Percentiles rank a stretch among this genome's conserved stretches.
Conservation (phyloP, 2,113 vertebrate genomes). For the Takifugu flavidus region DNA sequence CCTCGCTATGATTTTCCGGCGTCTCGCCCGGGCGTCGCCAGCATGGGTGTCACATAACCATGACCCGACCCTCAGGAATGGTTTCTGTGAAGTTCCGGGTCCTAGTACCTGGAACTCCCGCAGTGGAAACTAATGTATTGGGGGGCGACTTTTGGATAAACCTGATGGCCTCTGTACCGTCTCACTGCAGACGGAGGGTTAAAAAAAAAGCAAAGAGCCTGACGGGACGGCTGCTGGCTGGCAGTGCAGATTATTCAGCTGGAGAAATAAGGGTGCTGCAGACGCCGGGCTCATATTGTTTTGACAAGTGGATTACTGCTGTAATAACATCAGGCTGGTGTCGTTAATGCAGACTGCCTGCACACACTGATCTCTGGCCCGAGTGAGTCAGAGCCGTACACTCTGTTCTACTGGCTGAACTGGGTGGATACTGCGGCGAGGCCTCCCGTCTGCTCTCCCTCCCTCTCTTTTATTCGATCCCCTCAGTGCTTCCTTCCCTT, state of each 20-base stretch:
- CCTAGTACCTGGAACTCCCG: no score
- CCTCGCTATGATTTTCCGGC: no score
- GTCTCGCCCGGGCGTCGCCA: no score
- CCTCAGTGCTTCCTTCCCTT: slow-evolving; percentile 32
- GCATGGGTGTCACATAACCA: no score
- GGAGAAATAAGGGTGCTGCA: slow-evolving; percentile 47
- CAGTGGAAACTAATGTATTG: no score
- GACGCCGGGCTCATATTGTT: slow-evolving; percentile 58
- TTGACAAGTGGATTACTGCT: slow-evolving; percentile 66
- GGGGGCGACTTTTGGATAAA: slow-evolving; percentile 4
- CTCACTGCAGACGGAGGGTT: background rate
- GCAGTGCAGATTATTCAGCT: slow-evolving; percentile 38
- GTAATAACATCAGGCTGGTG: slow-evolving; percentile 59
- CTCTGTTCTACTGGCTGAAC: slow-evolving; percentile 39
- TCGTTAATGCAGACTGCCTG: slow-evolving; percentile 59
- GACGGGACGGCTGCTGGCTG: slow-evolving; percentile 17
- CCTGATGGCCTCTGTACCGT: slow-evolving; percentile 7
- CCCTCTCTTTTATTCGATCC: slow-evolving; percentile 16
- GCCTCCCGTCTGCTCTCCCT: slow-evolving; percentile 13
- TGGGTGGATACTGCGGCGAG: slow-evolving; percentile 35
- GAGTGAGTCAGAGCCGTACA: slow-evolving; percentile 27
- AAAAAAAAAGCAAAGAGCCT: background rate
- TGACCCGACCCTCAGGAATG: no score
- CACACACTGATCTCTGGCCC: slow-evolving; percentile 50
- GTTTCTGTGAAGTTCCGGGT: no score